Evolutionary conservation across 2,888 invertebrate genomes (phyloP).

Genomic region (Palloptera scutellata): DNA sequence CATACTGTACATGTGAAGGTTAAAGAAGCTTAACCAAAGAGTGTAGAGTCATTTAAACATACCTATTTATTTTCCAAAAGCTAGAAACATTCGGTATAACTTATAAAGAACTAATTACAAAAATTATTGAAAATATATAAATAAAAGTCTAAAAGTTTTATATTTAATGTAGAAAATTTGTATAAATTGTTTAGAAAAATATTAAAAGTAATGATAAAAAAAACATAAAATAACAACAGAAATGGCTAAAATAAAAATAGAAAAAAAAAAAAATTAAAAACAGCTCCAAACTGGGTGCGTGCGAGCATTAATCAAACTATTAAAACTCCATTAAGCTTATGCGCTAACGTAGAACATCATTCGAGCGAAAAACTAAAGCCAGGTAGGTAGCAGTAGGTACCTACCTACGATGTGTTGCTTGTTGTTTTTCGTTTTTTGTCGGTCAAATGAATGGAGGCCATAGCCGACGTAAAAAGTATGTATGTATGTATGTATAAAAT

Average conservation of each 20-base stretch:
- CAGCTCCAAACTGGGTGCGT: slow-evolving; percentile 46
- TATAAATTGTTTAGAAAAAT: not conserved
- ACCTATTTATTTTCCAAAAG: no score
- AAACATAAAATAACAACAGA: not conserved
- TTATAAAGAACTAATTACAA: not conserved
- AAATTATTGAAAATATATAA: not conserved
- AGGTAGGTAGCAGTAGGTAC: slow-evolving; percentile 11
- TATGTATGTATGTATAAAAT: no score
- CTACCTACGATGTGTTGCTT: no score
- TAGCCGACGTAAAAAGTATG: no score
- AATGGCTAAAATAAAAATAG: slow-evolving; percentile 21
- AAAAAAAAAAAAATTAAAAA: slow-evolving; percentile 26
- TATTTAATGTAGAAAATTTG: no score
- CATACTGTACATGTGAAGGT: no score
- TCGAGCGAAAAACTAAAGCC: not conserved
- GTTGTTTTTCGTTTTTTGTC: no score
- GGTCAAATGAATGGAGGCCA: no score
- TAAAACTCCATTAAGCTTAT: slow-evolving; percentile 53
- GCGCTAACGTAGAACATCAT: slow-evolving; percentile 27
- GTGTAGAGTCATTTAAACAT: no score
- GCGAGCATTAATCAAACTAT: slow-evolving; percentile 55
- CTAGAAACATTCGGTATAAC: no score
- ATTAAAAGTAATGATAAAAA: not conserved
- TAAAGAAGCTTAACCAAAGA: no score
- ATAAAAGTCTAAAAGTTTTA: no score